Base-by-base conservation (phyloP, 2,113 vertebrate genomes). In the Sylvia atricapilla region DNA sequence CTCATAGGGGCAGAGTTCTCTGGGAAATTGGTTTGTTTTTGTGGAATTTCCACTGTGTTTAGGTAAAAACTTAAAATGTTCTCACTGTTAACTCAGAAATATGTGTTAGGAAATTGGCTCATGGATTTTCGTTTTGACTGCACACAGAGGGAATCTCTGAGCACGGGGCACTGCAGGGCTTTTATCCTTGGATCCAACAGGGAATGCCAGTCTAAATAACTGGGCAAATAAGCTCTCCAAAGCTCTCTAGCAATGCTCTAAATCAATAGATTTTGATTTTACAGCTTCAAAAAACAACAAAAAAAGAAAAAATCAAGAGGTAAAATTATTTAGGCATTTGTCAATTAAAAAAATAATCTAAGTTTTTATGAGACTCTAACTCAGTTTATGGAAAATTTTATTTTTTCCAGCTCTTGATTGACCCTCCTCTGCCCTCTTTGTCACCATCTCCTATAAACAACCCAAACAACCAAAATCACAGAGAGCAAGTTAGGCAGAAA, bases 51-150 rank as follows among this genome's bases (percentile, higher is more conserved):
- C 37, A 43, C 6, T 21, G 30, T 63, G 46, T 31, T 95, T 43
- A 5, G 2, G 23, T 17, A 1, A 72, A 73, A 63, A 5, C 10
- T 25, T 31, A 3, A 78, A 50, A 60, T 0, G 0, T 58, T 73
- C 67, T 76, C 22, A 41, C 0, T 62, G 41, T 21, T 68, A 52
- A 62, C 11, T 69, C 74, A 73, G 46, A 77, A 70, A 58, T 64
- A 22, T 0, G 15, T 4, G 7, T 20, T 23, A 64, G 87, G 49
- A 68, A 85, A 73, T 49, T 7, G 9, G 22, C 53, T 82, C 12
- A 8, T 13, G 49, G 20, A 10, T 93, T 90, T 59, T 49, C 56
- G 56, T 52, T 89, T 25, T 60, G 63, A 14, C 4, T 55, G 44
- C 17, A n/a, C n/a, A 35, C 24, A 41, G 62, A 82, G 41, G 44